Conservation (phyloP, 2,888 invertebrate genomes). For the Meloe dianella region DNA sequence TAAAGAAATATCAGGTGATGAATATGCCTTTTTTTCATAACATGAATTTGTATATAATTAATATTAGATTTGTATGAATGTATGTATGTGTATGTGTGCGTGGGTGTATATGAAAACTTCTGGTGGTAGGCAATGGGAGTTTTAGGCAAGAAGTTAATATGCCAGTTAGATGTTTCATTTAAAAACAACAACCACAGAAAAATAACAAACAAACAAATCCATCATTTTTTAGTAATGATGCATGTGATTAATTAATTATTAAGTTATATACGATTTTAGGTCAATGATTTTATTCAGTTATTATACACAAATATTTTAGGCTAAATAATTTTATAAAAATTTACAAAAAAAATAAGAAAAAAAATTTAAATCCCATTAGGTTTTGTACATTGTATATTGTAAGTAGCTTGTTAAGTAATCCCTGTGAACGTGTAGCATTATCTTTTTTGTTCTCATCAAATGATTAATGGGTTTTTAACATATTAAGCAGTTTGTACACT, state of each 20-base stretch:
- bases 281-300: constrained; percentile 28
- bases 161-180: constrained; percentile 38
- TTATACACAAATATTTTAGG: constrained; percentile 21
- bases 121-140: constrained; percentile 52
- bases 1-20: constrained; percentile 57
- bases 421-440: constrained; percentile 43
- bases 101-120: constrained; percentile 42
- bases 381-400: constrained; percentile 61
- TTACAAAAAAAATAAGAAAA: constrained; percentile 47
- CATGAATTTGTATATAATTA: constrained; percentile 47
- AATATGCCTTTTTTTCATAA: constrained; percentile 57
- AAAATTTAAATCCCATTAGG: constrained; percentile 55
- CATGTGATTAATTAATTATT: constrained; percentile 40
- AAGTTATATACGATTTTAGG: constrained; percentile 31
- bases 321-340: constrained; percentile 37
- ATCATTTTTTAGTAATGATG: constrained; percentile 39
- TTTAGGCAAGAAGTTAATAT: constrained; percentile 40
- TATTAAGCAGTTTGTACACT: constrained; percentile 41
- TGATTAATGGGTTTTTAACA: constrained; percentile 47
- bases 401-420: constrained; percentile 47
- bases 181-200: constrained; percentile 36
- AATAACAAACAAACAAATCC: constrained; percentile 34
- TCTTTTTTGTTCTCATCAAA: constrained; percentile 40
- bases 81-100: constrained; percentile 41
- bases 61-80: constrained; percentile 46